Percentiles rank a stretch among this genome's conserved stretches.
Evolutionary conservation across 2,797 vertebrate genomes (phyloP).

Genomic region (Podargus strigoides): DNA sequence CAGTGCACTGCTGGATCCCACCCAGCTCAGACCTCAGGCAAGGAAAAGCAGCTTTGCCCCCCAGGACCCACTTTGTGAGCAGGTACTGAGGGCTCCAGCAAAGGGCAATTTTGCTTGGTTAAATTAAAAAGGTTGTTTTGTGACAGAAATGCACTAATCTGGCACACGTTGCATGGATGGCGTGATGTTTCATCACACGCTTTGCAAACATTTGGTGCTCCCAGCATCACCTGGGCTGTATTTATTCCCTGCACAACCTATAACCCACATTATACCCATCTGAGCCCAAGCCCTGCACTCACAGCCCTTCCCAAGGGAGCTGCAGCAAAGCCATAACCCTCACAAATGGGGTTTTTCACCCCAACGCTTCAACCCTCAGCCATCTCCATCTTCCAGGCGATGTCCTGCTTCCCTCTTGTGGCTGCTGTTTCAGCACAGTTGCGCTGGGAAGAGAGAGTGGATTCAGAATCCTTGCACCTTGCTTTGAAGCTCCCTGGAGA

Average conservation of each 20-base stretch:
- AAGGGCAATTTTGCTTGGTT: background rate
- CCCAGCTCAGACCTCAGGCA: background rate
- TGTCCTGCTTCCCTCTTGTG: background rate
- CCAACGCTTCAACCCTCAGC: background rate
- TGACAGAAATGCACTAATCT: background rate
- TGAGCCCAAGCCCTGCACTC: background rate
- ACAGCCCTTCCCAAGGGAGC: background rate
- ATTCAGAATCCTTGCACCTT: background rate
- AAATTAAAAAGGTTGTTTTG: background rate
- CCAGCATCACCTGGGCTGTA: background rate
- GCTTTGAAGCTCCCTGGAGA: background rate
- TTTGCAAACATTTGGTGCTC: background rate
- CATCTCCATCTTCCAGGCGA: background rate
- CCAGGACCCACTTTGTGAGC: accelerated
- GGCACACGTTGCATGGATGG: background rate
- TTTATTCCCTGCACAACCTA: background rate
- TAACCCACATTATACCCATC: accelerated
- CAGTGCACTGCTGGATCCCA: background rate
- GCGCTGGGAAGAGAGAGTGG: accelerated
- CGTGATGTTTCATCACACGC: background rate
- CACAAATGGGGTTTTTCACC: background rate
- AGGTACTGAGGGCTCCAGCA: background rate
- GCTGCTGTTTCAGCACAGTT: background rate
- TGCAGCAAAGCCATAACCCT: background rate
- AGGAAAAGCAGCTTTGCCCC: background rate